Evolutionary conservation across 1,140 invertebrate species (phyloP), one percentile per base, ranked within the genome.

Genomic region (Goniozus legneri): DNA sequence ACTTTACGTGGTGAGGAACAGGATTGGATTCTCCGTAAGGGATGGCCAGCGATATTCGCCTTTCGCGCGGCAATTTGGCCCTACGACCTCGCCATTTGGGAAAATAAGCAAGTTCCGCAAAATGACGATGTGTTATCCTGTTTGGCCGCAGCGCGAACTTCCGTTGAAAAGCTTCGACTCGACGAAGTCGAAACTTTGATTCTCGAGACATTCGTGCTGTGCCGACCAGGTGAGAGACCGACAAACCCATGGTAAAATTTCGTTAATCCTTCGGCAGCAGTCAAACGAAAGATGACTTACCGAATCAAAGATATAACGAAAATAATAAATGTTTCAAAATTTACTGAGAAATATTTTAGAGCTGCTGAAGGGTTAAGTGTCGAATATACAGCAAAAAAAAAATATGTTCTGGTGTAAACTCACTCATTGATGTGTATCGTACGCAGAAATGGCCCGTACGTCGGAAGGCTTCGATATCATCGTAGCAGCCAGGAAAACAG

Each of bases 151-250:
- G 50, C 63, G 38, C 54, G 69, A 61, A 53, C 54, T 60, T 50
- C 53, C 56, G 71, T 77, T 34, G 42, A 13, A 18, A 68, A 78
- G 33, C 44, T 85, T 15, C 69, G 74, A 3, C 71, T 81, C 8
- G 79, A 84, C 47, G 59, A 73, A 8, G 60, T 80, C 44, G 84
- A 87, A 50, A 59, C 84, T 2, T 79, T 80, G 16, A 67, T 82
- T 24, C 51, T 88, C 14, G 84, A 87, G 69, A 84, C 81, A 2
- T 67, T 87, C 10, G 64, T 83, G 14, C 66, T 87, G 3, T 83
- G 82, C 48, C 76, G 83, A 42, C 77, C 74, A 56, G 83, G 82
- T 83, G 62, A 64, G 60, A 30, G n/a, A n/a, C n/a, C n/a, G n/a
- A n/a, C n/a, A n/a, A n/a, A n/a, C n/a, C n/a, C n/a, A n/a, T n/a